phyloP scores from a whole-genome alignment of 2,113 vertebrate genomes.

The Gila orcuttii region DNA sequence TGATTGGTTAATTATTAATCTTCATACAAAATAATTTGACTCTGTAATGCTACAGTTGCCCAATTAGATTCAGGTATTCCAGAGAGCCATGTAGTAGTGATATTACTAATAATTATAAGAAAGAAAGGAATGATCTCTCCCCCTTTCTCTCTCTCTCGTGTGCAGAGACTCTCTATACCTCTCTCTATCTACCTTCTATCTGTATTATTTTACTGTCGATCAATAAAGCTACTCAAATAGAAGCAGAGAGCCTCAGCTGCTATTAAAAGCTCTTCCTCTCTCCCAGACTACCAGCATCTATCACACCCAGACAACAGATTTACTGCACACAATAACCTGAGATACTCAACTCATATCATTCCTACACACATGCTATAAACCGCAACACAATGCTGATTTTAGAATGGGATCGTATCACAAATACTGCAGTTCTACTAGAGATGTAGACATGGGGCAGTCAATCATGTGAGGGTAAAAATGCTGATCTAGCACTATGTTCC shows the following conservation, averaged over 20 bases:
- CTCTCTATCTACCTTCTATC: background rate
- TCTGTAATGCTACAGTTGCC: background rate
- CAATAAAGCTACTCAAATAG: constrained; percentile 36
- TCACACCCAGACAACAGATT: constrained; percentile 33
- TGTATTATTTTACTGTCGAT: constrained; percentile 43
- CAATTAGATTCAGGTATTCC: background rate
- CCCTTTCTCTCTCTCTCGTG: background rate
- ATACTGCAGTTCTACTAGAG: background rate
- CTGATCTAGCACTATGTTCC: constrained; percentile 2
- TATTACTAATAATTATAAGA: background rate
- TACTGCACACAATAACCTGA: constrained; percentile 29
- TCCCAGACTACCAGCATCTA: constrained; percentile 27
- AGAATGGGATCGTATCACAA: background rate
- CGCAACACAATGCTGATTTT: background rate
- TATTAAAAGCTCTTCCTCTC: constrained; percentile 39
- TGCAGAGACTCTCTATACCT: background rate
- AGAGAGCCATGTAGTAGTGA: background rate
- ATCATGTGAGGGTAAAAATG: background rate
- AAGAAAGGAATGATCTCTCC: background rate
- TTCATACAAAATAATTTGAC: background rate
- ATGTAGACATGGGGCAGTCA: background rate
- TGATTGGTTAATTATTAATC: background rate
- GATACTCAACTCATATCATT: constrained; percentile 24
- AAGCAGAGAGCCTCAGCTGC: constrained; percentile 36
- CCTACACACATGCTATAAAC: background rate